Evolutionary conservation across 2,888 invertebrate genomes (phyloP), one percentile per base, ranked within the genome.

Genomic region (Parasteatoda lunata): DNA sequence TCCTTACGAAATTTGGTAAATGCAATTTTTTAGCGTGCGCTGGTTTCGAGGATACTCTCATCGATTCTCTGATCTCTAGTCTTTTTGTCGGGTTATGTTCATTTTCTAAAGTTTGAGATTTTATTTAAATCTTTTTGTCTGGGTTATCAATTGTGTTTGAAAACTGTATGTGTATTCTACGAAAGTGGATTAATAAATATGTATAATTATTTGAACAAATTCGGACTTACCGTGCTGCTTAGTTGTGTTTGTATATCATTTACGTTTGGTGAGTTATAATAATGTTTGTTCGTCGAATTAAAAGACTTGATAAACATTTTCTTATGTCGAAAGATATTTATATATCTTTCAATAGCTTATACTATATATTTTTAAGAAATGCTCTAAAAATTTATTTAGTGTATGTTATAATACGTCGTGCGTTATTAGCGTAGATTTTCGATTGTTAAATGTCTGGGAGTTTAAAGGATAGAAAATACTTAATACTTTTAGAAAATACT

Each of bases 141-240:
- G 9, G 9, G 59, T 59, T 13, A 4, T 59, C n/a, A 13, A 13
- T 13, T 13, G n/a, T 13, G n/a, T 13, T 59, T 59, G 59, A 13
- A 7, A 59, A 59, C 59, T 59, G n/a, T 59, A 59, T 59, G 59
- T 59, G 59, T n/a, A 59, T 30, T 30, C 59, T 13, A 59, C n/a
- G 11, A 59, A 59, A 9, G 5, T 8, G 59, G n/a, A n/a, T 59
- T 59, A 59, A 52, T 11, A 72, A 80, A 8, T 59, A 80, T 80
- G 80, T 45, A 73, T 47, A 47, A 48, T 54, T 13, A 30, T 68
- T 45, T 72, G 13, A 72, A 30, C 51, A 72, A 72, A 51, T 65
- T 51, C n/a, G 51, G 51, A 73, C 72, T 80, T 80, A n/a, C 64
- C 4, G 72, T 59, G 48, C 72, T 64, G 65, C 47, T 80, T 72